Base-by-base conservation (phyloP, 2,113 vertebrate genomes). In the Zosterops pallidus region DNA sequence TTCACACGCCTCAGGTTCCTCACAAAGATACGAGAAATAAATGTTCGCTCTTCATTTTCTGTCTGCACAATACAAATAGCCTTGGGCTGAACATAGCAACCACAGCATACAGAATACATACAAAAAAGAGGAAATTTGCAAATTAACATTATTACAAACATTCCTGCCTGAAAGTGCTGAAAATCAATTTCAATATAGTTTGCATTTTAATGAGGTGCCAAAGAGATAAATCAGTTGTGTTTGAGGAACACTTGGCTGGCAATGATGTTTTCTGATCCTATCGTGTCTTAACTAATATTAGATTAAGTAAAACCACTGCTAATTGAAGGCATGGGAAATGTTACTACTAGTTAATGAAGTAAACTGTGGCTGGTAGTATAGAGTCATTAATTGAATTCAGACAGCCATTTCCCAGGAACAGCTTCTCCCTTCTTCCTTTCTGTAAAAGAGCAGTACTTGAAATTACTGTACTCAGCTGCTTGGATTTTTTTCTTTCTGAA, bases 41-140 rank as follows among this genome's bases (percentile, higher is more conserved):
- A 98, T 98, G 97, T 97, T 98, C 93, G 1, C 96, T 98, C 97
- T 98, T 98, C 97, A 97, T 98, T 98, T 98, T 98, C 97, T 97
- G 96, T 96, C 97, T 98, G 93, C 97, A 98, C 96, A 98, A 97
- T 98, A 98, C 97, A 98, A 98, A 98, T 97, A 98, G 97, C 98
- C 96, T 94, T 11, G 12, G 96, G 98, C 97, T 96, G 90, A 98
- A 98, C 96, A 97, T 84, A 89, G 97, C 62, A 96, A 96, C 92
- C 47, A 75, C 69, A 89, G 96, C 95, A 96, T 60, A 95, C 67
- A 97, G 91, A 90, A 96, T 92, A 93, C 67, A 67, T 64, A 81
- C 80, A 94, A 76, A 92, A 83, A 86, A 62, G 42, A 88, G 80
- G 56, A 97, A 97, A 97, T 89, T 97, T 97, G 83, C 95, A 98